phyloP scores from a whole-genome alignment of 2,888 invertebrate genomes.

The Cataglyphis altisquamis region DNA sequence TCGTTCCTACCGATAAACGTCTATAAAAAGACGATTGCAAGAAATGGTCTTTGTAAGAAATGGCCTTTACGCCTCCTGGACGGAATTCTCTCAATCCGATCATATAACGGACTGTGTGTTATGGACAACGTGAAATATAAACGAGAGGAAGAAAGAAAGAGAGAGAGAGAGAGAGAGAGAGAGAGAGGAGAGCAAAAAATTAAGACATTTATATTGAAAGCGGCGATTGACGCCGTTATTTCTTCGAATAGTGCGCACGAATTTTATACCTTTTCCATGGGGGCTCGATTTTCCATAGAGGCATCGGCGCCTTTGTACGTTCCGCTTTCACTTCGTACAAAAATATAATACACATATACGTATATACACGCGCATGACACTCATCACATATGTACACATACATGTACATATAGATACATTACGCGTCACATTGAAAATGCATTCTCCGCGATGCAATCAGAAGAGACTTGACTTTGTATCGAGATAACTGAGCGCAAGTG shows the following conservation, averaged over 20 bases:
- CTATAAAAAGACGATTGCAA: conserved; percentile 21
- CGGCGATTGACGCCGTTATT: conserved; percentile 38
- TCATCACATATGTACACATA: not conserved
- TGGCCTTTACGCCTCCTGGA: conserved; percentile 7
- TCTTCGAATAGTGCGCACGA: conserved; percentile 65
- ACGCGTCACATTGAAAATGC: conserved; percentile 41
- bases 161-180: not conserved
- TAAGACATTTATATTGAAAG: conserved; percentile 6
- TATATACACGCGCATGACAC: conserved; percentile 19
- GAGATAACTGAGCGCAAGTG: conserved; percentile 39
- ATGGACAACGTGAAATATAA: conserved; percentile 12
- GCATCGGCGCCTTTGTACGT: conserved; percentile 65
- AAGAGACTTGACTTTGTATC: conserved; percentile 40
- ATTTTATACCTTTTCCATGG: conserved; percentile 88
- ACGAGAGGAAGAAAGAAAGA: not conserved
- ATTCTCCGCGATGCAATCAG: conserved; percentile 43
- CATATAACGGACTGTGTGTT: conserved; percentile 19
- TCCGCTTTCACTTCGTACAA: conserved; percentile 65
- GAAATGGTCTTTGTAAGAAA: conserved; percentile 2
- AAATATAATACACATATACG: conserved; percentile 30
- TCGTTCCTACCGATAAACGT: not conserved
- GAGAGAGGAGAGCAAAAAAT: not conserved
- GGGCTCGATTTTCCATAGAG: conserved; percentile 75
- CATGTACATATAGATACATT: not conserved
- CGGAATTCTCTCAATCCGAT: not conserved